Conservation (phyloP, 1,140 invertebrate genomes). For the Calephelis virginiensis region DNA sequence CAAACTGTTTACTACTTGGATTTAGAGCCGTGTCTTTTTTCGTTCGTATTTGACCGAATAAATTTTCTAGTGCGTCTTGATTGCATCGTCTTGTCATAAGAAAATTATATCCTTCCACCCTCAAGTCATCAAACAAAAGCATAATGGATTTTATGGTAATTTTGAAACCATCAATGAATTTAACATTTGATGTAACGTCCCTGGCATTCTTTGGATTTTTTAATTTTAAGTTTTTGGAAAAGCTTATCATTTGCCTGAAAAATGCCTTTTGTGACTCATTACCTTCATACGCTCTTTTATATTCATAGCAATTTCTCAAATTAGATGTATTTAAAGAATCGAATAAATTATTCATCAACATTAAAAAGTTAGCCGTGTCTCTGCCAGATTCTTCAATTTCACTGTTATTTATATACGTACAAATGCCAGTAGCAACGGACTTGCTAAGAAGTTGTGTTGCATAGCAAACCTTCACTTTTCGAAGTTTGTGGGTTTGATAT, state of each 20-base stretch:
- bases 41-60: constrained; percentile 1
- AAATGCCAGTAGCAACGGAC: no score
- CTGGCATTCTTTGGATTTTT: neutral
- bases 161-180: no score
- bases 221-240: neutral
- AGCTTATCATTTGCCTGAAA: neutral
- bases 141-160: constrained; percentile 8
- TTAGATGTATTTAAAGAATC: neutral
- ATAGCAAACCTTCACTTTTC: no score
- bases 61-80: constrained; percentile 1
- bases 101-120: constrained; percentile 12
- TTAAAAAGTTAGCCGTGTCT: no score
- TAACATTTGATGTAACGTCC: no score
- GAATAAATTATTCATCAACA: no score
- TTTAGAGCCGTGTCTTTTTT: constrained; percentile 5
- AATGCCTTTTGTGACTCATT: neutral
- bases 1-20: constrained; percentile 7
- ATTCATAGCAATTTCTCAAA: neutral
- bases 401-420: no score
- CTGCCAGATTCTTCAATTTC: no score
- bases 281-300: neutral
- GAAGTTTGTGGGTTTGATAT: no score
- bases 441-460: no score
- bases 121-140: constrained; percentile 8
- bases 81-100: constrained; percentile 5